Percentiles rank a stretch among this genome's conserved stretches.
Evolutionary conservation across 2,113 vertebrate species (phyloP).

Genomic region (Prolemur simus): DNA sequence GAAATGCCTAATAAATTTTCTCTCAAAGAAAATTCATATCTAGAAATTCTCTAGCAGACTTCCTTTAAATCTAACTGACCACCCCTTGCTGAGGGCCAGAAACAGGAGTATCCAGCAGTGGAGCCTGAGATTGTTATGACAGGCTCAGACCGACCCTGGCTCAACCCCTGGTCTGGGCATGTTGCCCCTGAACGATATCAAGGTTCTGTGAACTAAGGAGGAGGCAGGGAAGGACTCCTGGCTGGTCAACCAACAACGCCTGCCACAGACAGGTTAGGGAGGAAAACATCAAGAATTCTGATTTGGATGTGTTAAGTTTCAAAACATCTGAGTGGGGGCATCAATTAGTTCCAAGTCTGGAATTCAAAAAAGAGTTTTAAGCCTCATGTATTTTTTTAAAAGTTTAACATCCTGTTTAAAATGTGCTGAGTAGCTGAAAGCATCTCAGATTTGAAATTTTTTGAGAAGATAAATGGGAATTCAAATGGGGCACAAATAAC

Average conservation of each 20-base stretch:
- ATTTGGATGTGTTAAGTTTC: not conserved
- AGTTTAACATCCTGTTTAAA: not conserved
- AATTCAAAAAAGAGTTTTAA: slow-evolving; percentile 31
- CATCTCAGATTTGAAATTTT: not conserved
- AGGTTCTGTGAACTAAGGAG: not conserved
- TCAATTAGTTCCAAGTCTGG: not conserved
- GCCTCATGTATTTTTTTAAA: not conserved
- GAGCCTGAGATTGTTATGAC: not conserved
- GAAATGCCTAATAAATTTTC: not conserved
- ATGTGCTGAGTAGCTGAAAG: not conserved
- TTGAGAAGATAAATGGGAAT: not conserved
- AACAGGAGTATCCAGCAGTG: not conserved
- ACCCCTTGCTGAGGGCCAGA: not conserved
- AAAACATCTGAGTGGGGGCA: not conserved
- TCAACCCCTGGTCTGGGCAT: not conserved
- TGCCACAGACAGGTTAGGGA: not conserved
- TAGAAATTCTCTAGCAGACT: not conserved
- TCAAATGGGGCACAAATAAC: not conserved
- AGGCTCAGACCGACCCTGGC: not conserved
- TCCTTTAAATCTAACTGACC: not conserved
- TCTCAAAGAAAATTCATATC: not conserved
- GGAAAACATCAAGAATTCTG: not conserved
- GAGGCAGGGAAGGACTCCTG: not conserved
- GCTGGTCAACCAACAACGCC: not conserved
- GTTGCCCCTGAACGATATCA: not conserved